Evolutionary conservation across 2,113 vertebrate genomes (phyloP), one percentile per base, ranked within the genome.

Genomic region (Neomonachus schauinslandi): DNA sequence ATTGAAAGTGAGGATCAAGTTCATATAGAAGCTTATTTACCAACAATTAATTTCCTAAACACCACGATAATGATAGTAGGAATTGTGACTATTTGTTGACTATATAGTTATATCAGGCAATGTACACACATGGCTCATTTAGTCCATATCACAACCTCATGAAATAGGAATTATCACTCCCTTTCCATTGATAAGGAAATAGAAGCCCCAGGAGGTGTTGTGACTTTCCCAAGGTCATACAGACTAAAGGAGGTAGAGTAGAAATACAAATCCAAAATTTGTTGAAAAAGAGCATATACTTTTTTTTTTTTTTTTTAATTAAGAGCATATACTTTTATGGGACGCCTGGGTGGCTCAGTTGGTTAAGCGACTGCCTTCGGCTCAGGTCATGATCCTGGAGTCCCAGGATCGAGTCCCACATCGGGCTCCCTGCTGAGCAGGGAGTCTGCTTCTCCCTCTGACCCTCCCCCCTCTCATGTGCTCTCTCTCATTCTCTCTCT

Each of bases 41-140:
- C n/a, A 53, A 81, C 13, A 90, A 83, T 81, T 76, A 95, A 93
- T 88, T 93, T 92, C 36, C 79, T 92, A 85, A 90, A 92, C 84
- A 77, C 19, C 33, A 26, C 12, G 26, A 74, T 80, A 87, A 96
- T 53, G 11, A 67, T 39, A 82, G 42, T 77, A 67, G 46, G 59
- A 59, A 84, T 57, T 91, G 92, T 22, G 82, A 83, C 46, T 51
- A 42, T 55, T 89, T 71, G 39, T 76, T 77, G 28, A 88, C 51
- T 88, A 1, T 71, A 24, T 82, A 72, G 69, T 94, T 92, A 33
- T 91, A 65, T 94, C 77, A 65, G 71, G 24, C 3, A 67, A 22
- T 80, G 92, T 94, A 84, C 2, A 96, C 1, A 46, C 11, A 91
- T 61, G 55, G 10, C 15, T 94, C 33, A 81, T 79, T 86, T 89